Conservation (phyloP, 2,113 vertebrate species). For the Anguilla rostrata region DNA sequence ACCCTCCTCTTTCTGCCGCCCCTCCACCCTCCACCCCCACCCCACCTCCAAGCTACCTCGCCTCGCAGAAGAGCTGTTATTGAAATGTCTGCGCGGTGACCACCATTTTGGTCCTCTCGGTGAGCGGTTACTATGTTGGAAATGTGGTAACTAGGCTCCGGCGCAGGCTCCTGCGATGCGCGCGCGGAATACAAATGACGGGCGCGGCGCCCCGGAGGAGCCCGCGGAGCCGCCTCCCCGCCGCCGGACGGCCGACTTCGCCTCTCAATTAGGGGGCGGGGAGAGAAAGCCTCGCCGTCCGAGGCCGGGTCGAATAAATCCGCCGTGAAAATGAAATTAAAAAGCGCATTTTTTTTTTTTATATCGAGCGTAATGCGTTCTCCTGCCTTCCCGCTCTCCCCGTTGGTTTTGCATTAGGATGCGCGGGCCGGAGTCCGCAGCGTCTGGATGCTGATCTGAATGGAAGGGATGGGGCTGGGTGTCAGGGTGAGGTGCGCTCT, state of each 20-base stretch:
- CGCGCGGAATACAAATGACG: constrained; percentile 50
- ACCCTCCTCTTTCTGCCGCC: background rate
- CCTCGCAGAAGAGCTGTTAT: constrained; percentile 5
- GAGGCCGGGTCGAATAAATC: constrained; percentile 2
- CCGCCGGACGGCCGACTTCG: constrained; percentile 24
- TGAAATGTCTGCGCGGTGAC: constrained; percentile 14
- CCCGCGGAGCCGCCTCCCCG: background rate
- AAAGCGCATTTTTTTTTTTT: background rate
- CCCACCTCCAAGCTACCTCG: background rate
- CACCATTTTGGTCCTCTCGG: constrained; percentile 31
- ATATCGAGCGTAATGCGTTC: background rate
- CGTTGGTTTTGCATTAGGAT: background rate
- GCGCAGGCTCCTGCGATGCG: constrained; percentile 39
- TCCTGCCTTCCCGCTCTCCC: background rate
- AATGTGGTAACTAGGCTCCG: constrained; percentile 46
- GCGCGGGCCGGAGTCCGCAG: background rate
- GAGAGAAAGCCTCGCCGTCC: constrained; percentile 28
- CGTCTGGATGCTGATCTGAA: background rate
- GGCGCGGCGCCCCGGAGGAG: constrained; percentile 31
- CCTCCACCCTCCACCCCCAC: background rate
- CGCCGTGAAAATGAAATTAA: background rate
- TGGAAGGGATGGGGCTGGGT: background rate
- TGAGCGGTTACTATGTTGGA: constrained; percentile 44
- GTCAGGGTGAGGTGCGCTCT: background rate
- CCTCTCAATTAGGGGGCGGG: constrained; percentile 44